Conservation (phyloP, 2,797 vertebrate genomes). For the Phoebastria nigripes region DNA sequence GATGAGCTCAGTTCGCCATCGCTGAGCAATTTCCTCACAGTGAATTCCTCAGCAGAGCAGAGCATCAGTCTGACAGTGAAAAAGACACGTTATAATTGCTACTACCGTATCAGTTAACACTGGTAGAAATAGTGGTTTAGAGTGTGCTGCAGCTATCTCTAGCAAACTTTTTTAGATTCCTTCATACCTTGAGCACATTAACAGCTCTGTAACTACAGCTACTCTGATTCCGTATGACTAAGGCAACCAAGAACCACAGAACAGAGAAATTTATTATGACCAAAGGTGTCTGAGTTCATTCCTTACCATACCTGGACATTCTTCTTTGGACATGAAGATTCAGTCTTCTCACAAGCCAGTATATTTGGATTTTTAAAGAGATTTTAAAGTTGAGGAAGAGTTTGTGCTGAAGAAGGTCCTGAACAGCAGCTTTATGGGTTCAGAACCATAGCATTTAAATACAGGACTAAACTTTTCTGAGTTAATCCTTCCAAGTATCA, state of each 20-base stretch:
- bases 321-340: background rate
- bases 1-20: background rate
- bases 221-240: background rate
- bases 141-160: background rate
- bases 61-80: background rate
- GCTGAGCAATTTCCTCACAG: background rate
- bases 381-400: background rate
- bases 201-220: background rate
- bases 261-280: background rate
- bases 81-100: background rate
- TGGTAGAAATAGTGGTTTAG: background rate
- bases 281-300: background rate
- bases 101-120: background rate
- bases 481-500: background rate
- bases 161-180: background rate
- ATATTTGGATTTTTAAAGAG: background rate
- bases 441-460: background rate
- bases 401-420: background rate
- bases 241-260: background rate
- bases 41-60: background rate
- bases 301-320: background rate
- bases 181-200: background rate
- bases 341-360: background rate
- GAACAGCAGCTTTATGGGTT: background rate
- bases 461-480: background rate